phyloP scores from a whole-genome alignment of 2,888 invertebrate genomes.

The Mayetiola destructor region DNA sequence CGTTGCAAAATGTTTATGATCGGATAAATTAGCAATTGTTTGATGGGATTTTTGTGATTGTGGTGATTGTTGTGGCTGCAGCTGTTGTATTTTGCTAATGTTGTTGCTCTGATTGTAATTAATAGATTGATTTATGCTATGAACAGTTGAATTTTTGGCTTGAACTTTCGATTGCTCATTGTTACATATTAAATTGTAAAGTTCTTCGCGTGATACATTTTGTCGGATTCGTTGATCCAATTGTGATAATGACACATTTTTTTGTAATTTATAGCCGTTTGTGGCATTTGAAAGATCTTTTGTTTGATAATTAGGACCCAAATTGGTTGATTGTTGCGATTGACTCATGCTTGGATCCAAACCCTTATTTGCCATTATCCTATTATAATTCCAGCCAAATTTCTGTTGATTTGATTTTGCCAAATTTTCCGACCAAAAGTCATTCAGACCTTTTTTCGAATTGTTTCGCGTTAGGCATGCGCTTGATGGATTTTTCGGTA shows the following conservation, averaged over 20 bases:
- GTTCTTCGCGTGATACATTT: constrained; percentile 33
- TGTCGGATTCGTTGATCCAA: constrained; percentile 32
- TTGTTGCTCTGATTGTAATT: neutral
- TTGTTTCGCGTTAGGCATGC: constrained; percentile 18
- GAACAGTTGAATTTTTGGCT: neutral
- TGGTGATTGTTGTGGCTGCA: neutral
- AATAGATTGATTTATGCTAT: neutral
- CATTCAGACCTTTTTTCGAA: constrained; percentile 31
- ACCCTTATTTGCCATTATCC: constrained; percentile 23
- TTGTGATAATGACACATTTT: constrained; percentile 33
- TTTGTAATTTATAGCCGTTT: constrained; percentile 24
- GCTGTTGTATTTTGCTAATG: no score
- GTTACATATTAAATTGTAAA: constrained; percentile 33
- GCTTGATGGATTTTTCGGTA: constrained; percentile 23
- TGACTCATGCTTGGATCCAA: neutral
- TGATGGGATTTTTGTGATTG: neutral
- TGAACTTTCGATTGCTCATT: constrained; percentile 22
- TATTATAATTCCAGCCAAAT: constrained; percentile 32
- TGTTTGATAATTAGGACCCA: no score
- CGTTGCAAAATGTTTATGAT: neutral
- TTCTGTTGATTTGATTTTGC: constrained; percentile 22
- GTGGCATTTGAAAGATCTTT: no score
- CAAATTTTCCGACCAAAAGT: constrained; percentile 34
- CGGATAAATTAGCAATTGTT: no score
- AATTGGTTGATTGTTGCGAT: neutral